Base-by-base conservation (phyloP, 2,113 vertebrate genomes). In the Dendrocopos noguchii region DNA sequence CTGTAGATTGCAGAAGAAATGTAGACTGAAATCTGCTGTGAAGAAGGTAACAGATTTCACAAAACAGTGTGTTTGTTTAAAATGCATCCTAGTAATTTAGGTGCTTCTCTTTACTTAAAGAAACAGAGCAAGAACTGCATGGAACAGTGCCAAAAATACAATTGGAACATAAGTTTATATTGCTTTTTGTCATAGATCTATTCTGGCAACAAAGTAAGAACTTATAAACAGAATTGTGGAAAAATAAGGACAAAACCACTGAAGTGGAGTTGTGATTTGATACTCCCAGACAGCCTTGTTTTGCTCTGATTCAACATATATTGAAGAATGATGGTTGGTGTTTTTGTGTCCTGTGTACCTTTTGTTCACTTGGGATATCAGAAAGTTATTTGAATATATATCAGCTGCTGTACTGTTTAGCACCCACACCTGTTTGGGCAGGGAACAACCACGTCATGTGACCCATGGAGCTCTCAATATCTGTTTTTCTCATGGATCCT, bases 131-230 rank as follows among this genome's bases (percentile, higher is more conserved):
- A 91, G 44, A 75, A 73, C 47, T 61, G 24, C 34, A 75, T 75
- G 90, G 82, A 92, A 81, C 61, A 61, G 15, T 55, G 76, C 76
- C 93, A 96, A 85, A 91, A 86, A 60, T 16, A 86, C 53, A 85
- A 87, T 90, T 55, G 66, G 81, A 93, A 53, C 22, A 42, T 73
- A 94, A 86, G 73, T 91, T 94, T 71, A 46, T 36, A 57, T 79
- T 83, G 25, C 0, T 13, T 80, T 78, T 56, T 84, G 63, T 75
- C 90, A 66, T 46, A 72, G 52, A 65, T 86, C 82, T 85, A 7
- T 65, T 83, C 73, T 81, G 68, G 61, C 44, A 63, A 39, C 16
- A 10, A 7, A 14, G 28, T 71, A 64, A 78, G 50, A 85, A 55
- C 10, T 66, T 77, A 14, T 13, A 20, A 53, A 28, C 33, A 63